These are phyloP conservation scores for Lycocerus yunnanus DNA, from an alignment of 2,888 invertebrate species.

Conservation along the genomic window DNA sequence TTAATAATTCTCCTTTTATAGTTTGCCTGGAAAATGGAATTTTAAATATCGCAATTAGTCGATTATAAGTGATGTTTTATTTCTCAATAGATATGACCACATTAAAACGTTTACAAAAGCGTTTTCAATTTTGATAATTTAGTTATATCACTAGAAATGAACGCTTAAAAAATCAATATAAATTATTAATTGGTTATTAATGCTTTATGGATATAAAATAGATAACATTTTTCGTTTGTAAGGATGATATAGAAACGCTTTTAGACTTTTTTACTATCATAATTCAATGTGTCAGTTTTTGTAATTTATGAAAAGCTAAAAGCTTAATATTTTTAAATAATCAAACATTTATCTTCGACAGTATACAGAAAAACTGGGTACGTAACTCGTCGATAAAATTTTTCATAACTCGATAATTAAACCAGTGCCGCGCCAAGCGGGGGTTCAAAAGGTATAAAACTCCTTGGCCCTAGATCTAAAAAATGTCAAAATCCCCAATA, in stretches of 20 bases:
- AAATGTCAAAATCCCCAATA: too few relatives aligned
- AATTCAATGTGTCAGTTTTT: not conserved
- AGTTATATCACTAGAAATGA: not conserved
- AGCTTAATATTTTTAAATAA: not conserved
- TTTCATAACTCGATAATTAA: not conserved
- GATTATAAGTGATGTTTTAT: too few relatives aligned
- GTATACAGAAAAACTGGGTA: not conserved
- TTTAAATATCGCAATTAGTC: too few relatives aligned
- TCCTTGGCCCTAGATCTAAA: too few relatives aligned
- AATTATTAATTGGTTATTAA: not conserved
- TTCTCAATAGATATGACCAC: too few relatives aligned
- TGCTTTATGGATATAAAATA: not conserved
- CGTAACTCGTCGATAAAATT: not conserved
- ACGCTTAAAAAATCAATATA: not conserved
- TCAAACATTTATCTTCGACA: not conserved
- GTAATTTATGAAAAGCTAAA: not conserved
- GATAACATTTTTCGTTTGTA: not conserved
- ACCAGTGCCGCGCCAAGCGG: not conserved
- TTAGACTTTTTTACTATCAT: not conserved
- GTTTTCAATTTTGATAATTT: not conserved
- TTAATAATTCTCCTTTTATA: too few relatives aligned
- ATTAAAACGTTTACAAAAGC: not conserved
- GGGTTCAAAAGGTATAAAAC: too few relatives aligned
- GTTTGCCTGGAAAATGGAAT: too few relatives aligned
- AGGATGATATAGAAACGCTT: not conserved